A percentile compares a stretch with the other conserved stretches of the same genome.
phyloP scores from a whole-genome alignment of 1,140 invertebrate species.

The Ostrea edulis region DNA sequence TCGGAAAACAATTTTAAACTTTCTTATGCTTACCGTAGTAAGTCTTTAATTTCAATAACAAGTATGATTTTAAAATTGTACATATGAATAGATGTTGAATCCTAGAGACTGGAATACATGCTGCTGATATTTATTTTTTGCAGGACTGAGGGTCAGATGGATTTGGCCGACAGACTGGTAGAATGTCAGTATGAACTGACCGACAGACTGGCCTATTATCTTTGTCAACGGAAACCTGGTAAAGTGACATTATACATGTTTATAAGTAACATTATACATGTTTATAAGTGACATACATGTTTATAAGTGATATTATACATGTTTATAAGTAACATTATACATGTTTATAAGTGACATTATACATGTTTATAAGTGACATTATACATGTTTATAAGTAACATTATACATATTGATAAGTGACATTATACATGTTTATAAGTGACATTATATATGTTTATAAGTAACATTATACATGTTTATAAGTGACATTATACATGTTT shows the following conservation, averaged over 20 bases:
- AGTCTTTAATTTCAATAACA: no score
- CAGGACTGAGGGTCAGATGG: constrained; percentile 89
- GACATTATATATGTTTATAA: no score
- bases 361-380: background rate
- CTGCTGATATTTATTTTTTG: background rate
- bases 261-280: background rate
- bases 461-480: no score
- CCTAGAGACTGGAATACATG: no score
- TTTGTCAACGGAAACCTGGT: constrained; percentile 91
- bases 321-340: no score
- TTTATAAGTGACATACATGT: background rate
- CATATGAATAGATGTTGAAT: no score
- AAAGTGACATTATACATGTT: background rate
- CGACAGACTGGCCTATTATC: constrained; percentile 93
- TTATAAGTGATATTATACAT: background rate
- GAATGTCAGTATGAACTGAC: constrained; percentile 97
- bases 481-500: background rate
- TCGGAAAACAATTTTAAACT: no score
- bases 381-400: background rate
- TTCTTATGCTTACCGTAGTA: no score
- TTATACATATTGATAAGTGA: no score
- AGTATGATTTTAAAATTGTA: no score
- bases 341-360: background rate
- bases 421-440: background rate
- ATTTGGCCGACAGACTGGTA: constrained; percentile 90